Base-by-base conservation (phyloP, 2,888 invertebrate species). In the Philaethria dido region DNA sequence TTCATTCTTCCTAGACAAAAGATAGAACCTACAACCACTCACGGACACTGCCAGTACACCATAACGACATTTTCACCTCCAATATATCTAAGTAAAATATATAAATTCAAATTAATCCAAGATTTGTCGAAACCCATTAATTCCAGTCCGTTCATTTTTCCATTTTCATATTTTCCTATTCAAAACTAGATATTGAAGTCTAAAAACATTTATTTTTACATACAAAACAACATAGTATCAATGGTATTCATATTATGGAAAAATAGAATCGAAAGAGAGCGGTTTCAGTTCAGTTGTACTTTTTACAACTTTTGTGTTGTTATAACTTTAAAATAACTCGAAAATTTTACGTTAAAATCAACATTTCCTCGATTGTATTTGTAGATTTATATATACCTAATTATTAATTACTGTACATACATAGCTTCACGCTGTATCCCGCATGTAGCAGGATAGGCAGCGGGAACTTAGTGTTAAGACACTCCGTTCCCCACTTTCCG, bases 191-290 rank as follows among this genome's bases (percentile, higher is more conserved):
- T 57, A 42, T 57, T 22, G n/a, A n/a, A 42, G 11, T 16, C 0
- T n/a, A 42, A 42, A 57, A 42, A 57, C 57, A 52, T 52, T 39
- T 55, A 55, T 55, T 36, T 39, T 20, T 39, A 55, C 14, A 39
- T 36, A 9, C 22, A 42, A 52, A 57, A 57, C 57, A 57, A n/a
- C 22, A 22, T 39, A 16, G 11, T 57, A 57, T 57, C 42, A 42
- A 42, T 57, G 55, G 14, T 20, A 20, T 39, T 25, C 25, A 9
- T 50, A 50, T 50, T 29, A 48, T 48, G 6, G 36, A 54, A 20
- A 55, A 20, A 11, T 22, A n/a, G 42, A n/a, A 57, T 42, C 5
- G n/a, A 20, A 20, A 42, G 52, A 52, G 52, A 52, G 3, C 16
- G 20, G 25, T n/a, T 52, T 16, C 22, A n/a, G 25, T 52, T 16